phyloP scores from a whole-genome alignment of 2,888 invertebrate genomes.

The Diloba caeruleocephala region DNA sequence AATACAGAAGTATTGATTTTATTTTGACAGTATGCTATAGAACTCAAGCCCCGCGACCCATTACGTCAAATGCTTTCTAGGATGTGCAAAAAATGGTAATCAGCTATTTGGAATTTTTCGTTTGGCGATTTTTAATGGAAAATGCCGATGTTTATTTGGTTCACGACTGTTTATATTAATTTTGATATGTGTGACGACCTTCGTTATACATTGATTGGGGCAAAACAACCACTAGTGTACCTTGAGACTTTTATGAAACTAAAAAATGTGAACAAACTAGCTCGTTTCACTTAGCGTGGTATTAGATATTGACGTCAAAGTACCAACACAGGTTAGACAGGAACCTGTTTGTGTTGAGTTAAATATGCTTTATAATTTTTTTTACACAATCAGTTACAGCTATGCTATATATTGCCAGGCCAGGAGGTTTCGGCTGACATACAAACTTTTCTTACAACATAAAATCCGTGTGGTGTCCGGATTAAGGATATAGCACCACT shows the following conservation, averaged over 20 bases:
- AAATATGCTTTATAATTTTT: conserved; percentile 18
- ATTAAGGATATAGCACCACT: too few relatives aligned
- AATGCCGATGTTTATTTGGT: conserved; percentile 55
- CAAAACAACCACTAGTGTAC: conserved; percentile 9
- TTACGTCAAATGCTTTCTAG: too few relatives aligned
- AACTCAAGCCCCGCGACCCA: too few relatives aligned
- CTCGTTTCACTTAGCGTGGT: conserved; percentile 7
- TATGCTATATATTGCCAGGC: too few relatives aligned
- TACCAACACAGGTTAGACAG: neutral
- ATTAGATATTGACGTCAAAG: conserved; percentile 3
- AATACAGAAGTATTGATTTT: too few relatives aligned
- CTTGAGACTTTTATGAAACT: conserved; percentile 26
- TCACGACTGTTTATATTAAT: conserved; percentile 32
- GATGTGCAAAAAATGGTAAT: too few relatives aligned
- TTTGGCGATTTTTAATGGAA: conserved; percentile 34
- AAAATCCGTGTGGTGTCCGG: too few relatives aligned
- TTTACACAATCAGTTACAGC: conserved; percentile 1
- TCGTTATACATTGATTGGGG: conserved; percentile 7
- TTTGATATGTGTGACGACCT: conserved; percentile 19
- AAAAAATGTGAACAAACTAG: conserved; percentile 10
- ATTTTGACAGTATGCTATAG: too few relatives aligned
- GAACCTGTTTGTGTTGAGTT: conserved; percentile 9
- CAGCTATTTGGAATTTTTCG: neutral
- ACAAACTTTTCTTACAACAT: too few relatives aligned
- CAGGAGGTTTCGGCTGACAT: too few relatives aligned